A percentile compares a stretch with the other conserved stretches of the same genome.
Evolutionary conservation across 2,888 invertebrate species (phyloP).

Genomic region (Globia sparganii): DNA sequence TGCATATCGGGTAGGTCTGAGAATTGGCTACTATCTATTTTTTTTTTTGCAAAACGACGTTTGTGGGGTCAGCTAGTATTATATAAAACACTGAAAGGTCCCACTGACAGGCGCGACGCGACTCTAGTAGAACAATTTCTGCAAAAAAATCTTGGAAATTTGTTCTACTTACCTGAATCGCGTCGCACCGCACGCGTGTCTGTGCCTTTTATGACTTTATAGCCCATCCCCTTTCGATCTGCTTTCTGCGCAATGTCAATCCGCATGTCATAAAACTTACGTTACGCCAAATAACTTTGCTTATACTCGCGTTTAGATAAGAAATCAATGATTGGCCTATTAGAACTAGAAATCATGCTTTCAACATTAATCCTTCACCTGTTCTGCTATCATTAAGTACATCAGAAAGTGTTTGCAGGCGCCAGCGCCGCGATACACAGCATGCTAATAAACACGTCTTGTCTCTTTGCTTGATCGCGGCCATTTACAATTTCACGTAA

Average conservation of each 20-base stretch:
- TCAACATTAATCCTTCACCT: slow-evolving; percentile 71
- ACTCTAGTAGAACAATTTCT: neutral
- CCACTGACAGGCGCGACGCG: neutral
- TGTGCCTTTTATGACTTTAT: neutral
- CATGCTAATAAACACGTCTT: slow-evolving; percentile 76
- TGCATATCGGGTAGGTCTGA: no score
- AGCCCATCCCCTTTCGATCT: slow-evolving; percentile 17
- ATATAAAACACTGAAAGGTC: no score
- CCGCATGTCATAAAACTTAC: slow-evolving; percentile 32
- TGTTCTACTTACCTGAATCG: neutral
- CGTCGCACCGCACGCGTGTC: neutral
- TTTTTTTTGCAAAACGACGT: no score
- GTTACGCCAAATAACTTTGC: slow-evolving; percentile 32
- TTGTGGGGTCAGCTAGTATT: no score
- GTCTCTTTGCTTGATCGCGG: slow-evolving; percentile 66
- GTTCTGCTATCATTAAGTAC: slow-evolving; percentile 75
- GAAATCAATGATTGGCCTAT: slow-evolving; percentile 58
- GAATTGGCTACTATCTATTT: no score
- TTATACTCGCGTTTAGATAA: slow-evolving; percentile 57
- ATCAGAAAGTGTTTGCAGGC: slow-evolving; percentile 76
- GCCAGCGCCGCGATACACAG: slow-evolving; percentile 61
- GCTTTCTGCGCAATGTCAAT: slow-evolving; percentile 21
- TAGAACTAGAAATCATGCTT: slow-evolving; percentile 66
- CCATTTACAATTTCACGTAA: slow-evolving; percentile 75
- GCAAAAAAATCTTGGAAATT: neutral